Base-by-base conservation (phyloP, 2,888 invertebrate genomes). In the Eustalomyia histrio region DNA sequence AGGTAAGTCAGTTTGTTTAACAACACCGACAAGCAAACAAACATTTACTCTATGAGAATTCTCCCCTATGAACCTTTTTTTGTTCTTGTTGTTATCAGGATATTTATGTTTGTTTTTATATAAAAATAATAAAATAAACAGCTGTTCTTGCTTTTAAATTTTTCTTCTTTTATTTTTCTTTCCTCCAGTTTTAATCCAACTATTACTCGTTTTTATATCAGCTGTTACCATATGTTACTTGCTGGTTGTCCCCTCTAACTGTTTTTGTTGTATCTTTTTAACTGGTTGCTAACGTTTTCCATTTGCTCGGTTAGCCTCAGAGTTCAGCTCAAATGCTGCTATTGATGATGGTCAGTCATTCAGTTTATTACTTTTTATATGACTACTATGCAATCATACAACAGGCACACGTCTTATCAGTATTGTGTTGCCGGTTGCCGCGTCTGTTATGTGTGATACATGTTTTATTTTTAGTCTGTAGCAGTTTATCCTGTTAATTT, bases 211-310 rank as follows among this genome's bases (percentile, higher is more conserved):
- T 74, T 71, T 74, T 47, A 64, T 69, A 78, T 81, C 81, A 81
- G 78, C 74, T 75, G 71, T 65, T 78, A 63, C 71, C 81, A 74
- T 81, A 60, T 71, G 76, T 39, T 65, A 33, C 53, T 12, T 2
- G n/a, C 16, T 0, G 14, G 0, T 10, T 52, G 35, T 61, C 60
- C 61, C 24, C 71, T 18, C 50, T 75, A 39, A 16, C 43, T 50
- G 35, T 43, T 39, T 43, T 43, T 50, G 24, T 43, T 35, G 53
- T 21, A 24, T 61, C 50, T 18, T 61, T 60, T 65, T 74, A 58
- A 68, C 61, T 68, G 58, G 18, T 52, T 68, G 43, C 35, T 55
- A 21, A 18, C 21, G 29, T 67, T 57, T 33, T 17, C 47, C 71
- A 60, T 74, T 58, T 64, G 29, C 6, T 29, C 7, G 58, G 8